These are phyloP conservation scores for Epinotia ramella DNA, from an alignment of 2,888 invertebrate genomes.

Conservation along the genomic window DNA sequence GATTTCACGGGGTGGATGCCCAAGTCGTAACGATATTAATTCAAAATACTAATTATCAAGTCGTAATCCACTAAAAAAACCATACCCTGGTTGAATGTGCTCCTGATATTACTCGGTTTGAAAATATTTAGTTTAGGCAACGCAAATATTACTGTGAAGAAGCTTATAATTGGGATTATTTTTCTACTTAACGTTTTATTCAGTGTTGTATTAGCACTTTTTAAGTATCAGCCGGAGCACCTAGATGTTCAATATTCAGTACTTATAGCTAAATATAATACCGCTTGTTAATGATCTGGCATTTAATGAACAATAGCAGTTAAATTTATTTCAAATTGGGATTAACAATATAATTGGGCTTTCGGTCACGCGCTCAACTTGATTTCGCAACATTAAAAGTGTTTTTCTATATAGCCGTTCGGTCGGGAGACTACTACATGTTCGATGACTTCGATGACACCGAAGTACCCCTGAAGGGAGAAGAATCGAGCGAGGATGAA, in stretches of 20 bases:
- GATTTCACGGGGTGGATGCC: slow-evolving; percentile 30
- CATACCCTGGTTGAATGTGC: background rate
- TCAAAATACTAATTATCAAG: background rate
- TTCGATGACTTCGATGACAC: slow-evolving; percentile 97
- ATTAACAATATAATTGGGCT: slow-evolving; percentile 24
- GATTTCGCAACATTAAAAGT: slow-evolving; percentile 8
- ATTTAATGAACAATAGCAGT: background rate
- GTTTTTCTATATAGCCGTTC: slow-evolving; percentile 89
- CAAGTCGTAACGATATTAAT: background rate
- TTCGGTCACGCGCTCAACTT: slow-evolving; percentile 45
- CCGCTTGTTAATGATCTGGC: background rate
- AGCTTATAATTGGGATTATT: background rate
- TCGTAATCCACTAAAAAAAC: background rate
- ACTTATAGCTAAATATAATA: background rate
- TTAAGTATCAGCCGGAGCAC: slow-evolving; percentile 7
- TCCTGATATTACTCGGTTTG: background rate
- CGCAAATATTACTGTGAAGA: background rate
- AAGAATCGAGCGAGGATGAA: slow-evolving; percentile 86
- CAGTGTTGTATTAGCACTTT: slow-evolving; percentile 7
- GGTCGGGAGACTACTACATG: slow-evolving; percentile 99
- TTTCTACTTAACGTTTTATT: background rate
- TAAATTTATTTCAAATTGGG: background rate
- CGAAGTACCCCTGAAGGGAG: slow-evolving; percentile 88
- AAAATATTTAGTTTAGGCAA: background rate
- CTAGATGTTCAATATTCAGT: background rate